phyloP scores from a whole-genome alignment of 2,888 invertebrate species.

The Leistus spinibarbis region DNA sequence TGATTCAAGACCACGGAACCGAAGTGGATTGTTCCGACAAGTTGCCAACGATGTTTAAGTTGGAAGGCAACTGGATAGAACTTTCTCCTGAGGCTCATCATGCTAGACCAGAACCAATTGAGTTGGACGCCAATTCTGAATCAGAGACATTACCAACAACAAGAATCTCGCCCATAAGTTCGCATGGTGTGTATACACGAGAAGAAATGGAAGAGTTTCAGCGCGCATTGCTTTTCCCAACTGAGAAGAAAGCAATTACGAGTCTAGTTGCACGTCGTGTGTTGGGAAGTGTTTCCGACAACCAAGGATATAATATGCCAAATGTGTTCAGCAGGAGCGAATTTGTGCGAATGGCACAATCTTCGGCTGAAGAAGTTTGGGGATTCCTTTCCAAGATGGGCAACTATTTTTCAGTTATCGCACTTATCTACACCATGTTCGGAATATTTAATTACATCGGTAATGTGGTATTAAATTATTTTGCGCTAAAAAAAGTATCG shows the following conservation, averaged over 20 bases:
- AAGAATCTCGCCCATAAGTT: constrained; percentile 22
- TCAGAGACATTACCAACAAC: constrained; percentile 1
- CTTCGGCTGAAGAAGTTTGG: constrained; percentile 1
- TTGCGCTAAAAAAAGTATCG: too few relatives aligned
- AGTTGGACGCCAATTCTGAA: constrained; percentile 13
- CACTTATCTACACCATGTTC: background rate
- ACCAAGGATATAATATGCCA: background rate
- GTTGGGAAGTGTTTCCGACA: background rate
- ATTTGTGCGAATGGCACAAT: background rate
- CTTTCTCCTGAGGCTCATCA: background rate
- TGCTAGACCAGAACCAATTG: background rate
- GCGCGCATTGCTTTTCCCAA: constrained; percentile 21
- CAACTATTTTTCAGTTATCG: background rate
- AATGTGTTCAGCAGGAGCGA: background rate
- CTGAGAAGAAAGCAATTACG: constrained; percentile 4
- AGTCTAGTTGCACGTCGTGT: constrained; percentile 1
- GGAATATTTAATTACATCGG: background rate
- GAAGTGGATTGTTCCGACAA: constrained; percentile 18
- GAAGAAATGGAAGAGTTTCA: constrained; percentile 23
- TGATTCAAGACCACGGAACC: constrained; percentile 15
- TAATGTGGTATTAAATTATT: background rate
- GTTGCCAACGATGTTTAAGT: background rate
- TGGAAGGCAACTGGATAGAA: constrained; percentile 26
- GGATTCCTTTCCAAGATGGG: constrained; percentile 1
- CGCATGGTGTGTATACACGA: constrained; percentile 15